phyloP scores from a whole-genome alignment of 2,888 invertebrate species.

The Xestia xanthographa region DNA sequence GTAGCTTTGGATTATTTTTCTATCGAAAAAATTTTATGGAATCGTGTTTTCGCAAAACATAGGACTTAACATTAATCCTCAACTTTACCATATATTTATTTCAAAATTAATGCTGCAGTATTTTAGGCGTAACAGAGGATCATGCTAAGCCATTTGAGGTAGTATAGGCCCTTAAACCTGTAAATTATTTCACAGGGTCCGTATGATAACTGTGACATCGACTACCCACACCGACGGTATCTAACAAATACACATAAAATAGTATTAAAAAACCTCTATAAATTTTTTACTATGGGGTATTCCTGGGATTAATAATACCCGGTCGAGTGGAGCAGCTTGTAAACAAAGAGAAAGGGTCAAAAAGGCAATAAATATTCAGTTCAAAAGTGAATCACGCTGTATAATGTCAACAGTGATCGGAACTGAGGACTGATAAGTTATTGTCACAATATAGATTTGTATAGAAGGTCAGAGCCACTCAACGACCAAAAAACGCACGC shows the following conservation, averaged over 20 bases:
- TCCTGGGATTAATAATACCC: conserved; percentile 38
- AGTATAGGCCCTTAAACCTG: too few species aligned
- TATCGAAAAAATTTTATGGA: too few species aligned
- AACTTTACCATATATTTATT: too few species aligned
- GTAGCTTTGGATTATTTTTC: too few species aligned
- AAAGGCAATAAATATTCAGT: conserved; percentile 66
- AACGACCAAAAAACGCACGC: background rate
- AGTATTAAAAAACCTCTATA: conserved; percentile 32
- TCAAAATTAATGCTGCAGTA: too few species aligned
- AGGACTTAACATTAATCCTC: too few species aligned
- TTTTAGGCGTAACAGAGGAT: too few species aligned
- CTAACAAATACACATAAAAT: conserved; percentile 30
- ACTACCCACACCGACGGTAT: conserved; percentile 9
- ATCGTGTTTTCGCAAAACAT: too few species aligned
- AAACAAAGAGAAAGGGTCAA: conserved; percentile 57
- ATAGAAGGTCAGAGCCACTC: conserved; percentile 2
- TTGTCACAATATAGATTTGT: conserved; percentile 50
- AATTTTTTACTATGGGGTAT: conserved; percentile 21
- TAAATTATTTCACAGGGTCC: conserved; percentile 19
- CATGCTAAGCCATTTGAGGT: too few species aligned
- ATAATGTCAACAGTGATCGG: conserved; percentile 76
- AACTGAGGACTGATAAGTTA: conserved; percentile 78
- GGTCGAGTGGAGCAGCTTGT: conserved; percentile 31
- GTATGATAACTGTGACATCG: conserved; percentile 19
- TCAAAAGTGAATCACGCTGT: conserved; percentile 69